Base-by-base conservation (phyloP, 2,797 vertebrate species). In the Hozukius guyotensis region DNA sequence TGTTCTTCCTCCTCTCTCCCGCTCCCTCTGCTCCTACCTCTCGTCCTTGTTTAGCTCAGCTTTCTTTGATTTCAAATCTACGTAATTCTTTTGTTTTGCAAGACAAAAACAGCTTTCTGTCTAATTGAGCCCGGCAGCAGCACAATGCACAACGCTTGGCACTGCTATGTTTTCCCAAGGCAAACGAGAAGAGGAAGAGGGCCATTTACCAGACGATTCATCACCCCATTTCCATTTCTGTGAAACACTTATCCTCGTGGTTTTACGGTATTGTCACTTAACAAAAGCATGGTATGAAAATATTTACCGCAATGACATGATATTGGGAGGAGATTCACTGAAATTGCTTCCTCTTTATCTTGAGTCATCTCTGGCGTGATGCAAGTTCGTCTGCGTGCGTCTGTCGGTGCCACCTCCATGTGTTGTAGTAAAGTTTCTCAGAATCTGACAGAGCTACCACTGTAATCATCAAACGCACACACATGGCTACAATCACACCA, bases 401-500 rank as follows among this genome's bases (percentile, higher is more conserved):
- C 22, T 74, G 46, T 79, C 20, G 4, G 52, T 85, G 71, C 59
- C 83, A 82, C 85, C 79, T 89, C 71, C 46, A 27, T 73, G 84
- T 81, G 79, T 71, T 64, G 80, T 13, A 46, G 79, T 63, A 59
- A 84, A 73, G 27, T 81, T 88, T 90, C 86, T 87, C 85, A 86
- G 76, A 81, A 81, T 76, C 83, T 87, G 77, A 93, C 88, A 85
- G 86, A 92, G 81, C 90, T 85, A 82, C 92, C 82, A 82, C 83
- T 93, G 81, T 90, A 84, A 79, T 90, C 86, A 89, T 89, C 90
- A 92, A 88, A 91, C 83, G 85, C 85, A 83, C 85, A 83, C 92
- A 95, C 82, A 91, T 93, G 94, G 87, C 87, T 83, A 77, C 89
- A 89, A 91, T 95, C 92, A 85, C 22, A 82, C 76, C 88, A 90